phyloP scores from a whole-genome alignment of 2,797 vertebrate genomes.

The Enteromius fasciolatus region DNA sequence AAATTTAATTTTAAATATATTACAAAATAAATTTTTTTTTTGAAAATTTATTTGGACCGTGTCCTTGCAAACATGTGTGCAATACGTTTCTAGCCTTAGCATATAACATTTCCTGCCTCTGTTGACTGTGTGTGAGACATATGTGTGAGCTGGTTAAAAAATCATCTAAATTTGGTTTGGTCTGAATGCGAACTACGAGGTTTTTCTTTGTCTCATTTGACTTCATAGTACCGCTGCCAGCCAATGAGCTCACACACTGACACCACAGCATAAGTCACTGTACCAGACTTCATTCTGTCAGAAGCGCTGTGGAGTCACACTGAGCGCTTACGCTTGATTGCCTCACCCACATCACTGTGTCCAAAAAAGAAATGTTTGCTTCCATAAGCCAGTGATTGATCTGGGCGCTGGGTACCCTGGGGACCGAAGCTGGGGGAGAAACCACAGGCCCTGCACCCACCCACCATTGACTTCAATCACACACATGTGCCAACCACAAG shows the following conservation, averaged over 20 bases:
- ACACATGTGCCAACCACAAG: constrained; percentile 83
- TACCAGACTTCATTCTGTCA: constrained; percentile 59
- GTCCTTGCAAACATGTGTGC: neutral
- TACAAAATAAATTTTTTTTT: no score
- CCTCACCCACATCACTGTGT: constrained; percentile 69
- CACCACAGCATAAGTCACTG: constrained; percentile 42
- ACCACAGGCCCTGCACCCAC: constrained; percentile 65
- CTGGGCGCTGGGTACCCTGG: constrained; percentile 70
- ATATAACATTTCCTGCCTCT: neutral
- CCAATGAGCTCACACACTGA: constrained; percentile 30
- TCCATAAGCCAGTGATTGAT: constrained; percentile 70
- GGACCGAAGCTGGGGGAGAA: constrained; percentile 66
- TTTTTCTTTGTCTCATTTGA: constrained; percentile 24
- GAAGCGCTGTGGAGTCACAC: constrained; percentile 64
- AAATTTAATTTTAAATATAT: no score
- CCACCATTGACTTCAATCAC: constrained; percentile 75
- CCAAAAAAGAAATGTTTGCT: constrained; percentile 73
- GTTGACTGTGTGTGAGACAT: neutral
- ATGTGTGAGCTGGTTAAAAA: neutral
- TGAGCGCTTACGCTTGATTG: constrained; percentile 68
- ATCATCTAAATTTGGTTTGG: neutral
- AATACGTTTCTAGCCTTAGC: neutral
- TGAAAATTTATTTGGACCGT: neutral
- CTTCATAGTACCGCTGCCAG: constrained; percentile 3
- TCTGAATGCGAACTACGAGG: neutral